Conservation (phyloP, 1,140 invertebrate species). For the Kradibia gibbosae region DNA sequence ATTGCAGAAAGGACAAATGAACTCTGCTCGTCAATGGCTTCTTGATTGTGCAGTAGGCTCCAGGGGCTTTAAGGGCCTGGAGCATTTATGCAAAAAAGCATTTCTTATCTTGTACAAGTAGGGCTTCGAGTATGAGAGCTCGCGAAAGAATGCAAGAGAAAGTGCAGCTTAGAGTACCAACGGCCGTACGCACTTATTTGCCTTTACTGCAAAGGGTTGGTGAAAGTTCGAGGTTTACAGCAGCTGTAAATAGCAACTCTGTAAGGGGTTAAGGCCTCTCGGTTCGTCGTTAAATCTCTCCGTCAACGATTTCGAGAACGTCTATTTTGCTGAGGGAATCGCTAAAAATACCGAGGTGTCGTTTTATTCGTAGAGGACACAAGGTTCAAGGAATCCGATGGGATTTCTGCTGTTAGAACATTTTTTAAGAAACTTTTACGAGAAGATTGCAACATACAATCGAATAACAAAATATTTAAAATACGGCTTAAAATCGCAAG, state of each 20-base stretch:
- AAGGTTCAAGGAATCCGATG: slow-evolving; percentile 20
- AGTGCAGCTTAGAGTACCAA: background rate
- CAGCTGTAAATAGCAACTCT: slow-evolving; percentile 44
- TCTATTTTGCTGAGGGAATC: slow-evolving; percentile 38
- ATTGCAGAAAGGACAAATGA: background rate
- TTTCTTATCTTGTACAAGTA: background rate
- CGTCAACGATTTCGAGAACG: slow-evolving; percentile 14
- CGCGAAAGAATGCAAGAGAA: slow-evolving; percentile 45
- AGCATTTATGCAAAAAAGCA: slow-evolving; percentile 21
- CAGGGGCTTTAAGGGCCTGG: background rate
- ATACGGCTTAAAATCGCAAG: background rate
- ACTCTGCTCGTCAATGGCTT: background rate
- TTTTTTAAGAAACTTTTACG: background rate
- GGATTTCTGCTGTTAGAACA: slow-evolving; percentile 5
- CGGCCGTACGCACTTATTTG: background rate
- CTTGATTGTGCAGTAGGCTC: background rate
- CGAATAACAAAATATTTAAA: slow-evolving; percentile 9
- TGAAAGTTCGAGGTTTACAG: slow-evolving; percentile 49
- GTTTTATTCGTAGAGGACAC: slow-evolving; percentile 30
- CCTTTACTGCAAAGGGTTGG: slow-evolving; percentile 41
- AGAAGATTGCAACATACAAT: background rate
- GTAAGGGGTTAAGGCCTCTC: slow-evolving; percentile 39
- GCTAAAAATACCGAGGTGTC: slow-evolving; percentile 44
- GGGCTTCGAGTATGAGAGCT: background rate
- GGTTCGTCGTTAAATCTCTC: slow-evolving; percentile 27